Conservation (phyloP, 2,797 vertebrate species). For the Odontamblyopus rebecca region DNA sequence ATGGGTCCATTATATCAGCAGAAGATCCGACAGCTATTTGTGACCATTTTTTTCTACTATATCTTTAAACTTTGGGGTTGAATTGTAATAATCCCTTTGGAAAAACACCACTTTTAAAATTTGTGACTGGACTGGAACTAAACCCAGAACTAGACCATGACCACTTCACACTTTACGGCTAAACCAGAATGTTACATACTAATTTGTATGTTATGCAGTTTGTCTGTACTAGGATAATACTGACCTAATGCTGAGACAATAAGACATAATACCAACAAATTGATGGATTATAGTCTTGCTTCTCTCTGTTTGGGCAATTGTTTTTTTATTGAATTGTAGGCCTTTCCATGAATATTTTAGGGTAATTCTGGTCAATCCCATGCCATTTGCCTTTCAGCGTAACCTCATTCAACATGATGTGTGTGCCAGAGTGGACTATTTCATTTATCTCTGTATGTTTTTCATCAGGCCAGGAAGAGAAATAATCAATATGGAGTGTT, state of each 20-base stretch:
- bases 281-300: background rate
- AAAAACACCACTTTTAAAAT: too few species aligned
- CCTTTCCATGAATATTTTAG: constrained; percentile 32
- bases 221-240: background rate
- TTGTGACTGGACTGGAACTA: too few species aligned
- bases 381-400: constrained; percentile 5
- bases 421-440: constrained; percentile 13
- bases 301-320: background rate
- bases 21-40: background rate
- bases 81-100: too few species aligned
- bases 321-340: constrained; percentile 17
- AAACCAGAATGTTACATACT: too few species aligned
- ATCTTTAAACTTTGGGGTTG: too few species aligned
- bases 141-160: too few species aligned
- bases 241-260: background rate
- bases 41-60: too few species aligned
- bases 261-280: background rate
- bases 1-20: background rate
- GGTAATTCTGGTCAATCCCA: constrained; percentile 23
- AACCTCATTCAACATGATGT: background rate
- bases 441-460: constrained; percentile 35
- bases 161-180: too few species aligned
- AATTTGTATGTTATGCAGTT: too few species aligned
- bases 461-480: background rate
- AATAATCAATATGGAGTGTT: constrained; percentile 21